Base-by-base conservation (phyloP, 2,888 invertebrate species). In the Hirtodrosophila histrioides region DNA sequence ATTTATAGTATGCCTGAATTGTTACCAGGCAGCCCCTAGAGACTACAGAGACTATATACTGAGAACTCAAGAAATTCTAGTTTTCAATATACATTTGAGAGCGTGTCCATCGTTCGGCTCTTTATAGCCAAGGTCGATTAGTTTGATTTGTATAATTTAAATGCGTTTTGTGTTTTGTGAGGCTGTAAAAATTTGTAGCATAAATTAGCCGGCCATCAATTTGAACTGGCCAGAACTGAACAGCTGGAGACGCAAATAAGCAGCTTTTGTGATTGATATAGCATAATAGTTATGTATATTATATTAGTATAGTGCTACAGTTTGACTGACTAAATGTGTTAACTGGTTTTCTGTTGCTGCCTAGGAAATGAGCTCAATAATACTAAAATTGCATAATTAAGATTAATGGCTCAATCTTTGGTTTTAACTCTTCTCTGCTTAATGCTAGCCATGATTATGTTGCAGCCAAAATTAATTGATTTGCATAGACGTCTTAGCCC, bases 331-430 rank as follows among this genome's bases (percentile, higher is more conserved):
- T 2, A 27, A 27, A 37, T 23, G 40, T 53, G 50, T 75, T 73
- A 85, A 75, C 81, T 84, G 84, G 85, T 80, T 77, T 50, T 72
- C 29, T 7, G 5, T n/a, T n/a, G n/a, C n/a, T 27, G 49, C 44
- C 63, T 75, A 61, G 75, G 71, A 78, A 70, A 75, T 75, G 58
- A 40, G 40, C 49, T 58, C 31, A 39, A 56, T 43, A 48, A 27
- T 37, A 36, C 45, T 40, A 37, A 36, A 73, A 37, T 53, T 64
- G 61, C 61, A 70, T 64, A 70, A 64, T 65, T 68, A 74, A 72
- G 70, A 67, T 76, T 68, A 73, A 69, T 62, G 62, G 46, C 61
- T 58, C 41, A 62, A 76, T 64, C 41, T 43, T 7, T 8, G 11
- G 23, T 43, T 7, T 6, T 17, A n/a, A 2, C 1, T 8, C 36